Base-by-base conservation (phyloP, 2,113 vertebrate genomes). In the Bubo scandiacus region DNA sequence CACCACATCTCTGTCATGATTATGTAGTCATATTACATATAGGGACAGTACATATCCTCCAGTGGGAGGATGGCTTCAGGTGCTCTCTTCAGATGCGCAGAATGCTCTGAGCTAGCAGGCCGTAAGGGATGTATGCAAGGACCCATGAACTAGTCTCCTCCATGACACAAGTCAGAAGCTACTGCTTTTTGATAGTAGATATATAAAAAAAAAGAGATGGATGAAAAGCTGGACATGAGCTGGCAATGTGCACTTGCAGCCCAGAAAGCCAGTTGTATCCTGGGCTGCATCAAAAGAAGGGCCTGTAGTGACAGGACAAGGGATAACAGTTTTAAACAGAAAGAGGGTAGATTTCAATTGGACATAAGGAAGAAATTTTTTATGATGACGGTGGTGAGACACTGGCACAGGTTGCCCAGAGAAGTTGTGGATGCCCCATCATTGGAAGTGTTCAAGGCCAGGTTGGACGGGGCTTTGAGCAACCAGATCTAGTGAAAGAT, bases 21-120 rank as follows among this genome's bases (percentile, higher is more conserved):
- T 47, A 51, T 1, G 4, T 0, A 30, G 32, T 36, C 70, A 13
- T 32, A 65, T 3, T 43, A 61, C 2, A 2, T 3, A 43, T 0
- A 2, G 36, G 36, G 27, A 55, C 0, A 85, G 14, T 6, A 21
- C 20, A 42, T n/a, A 61, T 18, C 27, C 66, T 72, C 29, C 57
- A 43, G 38, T 5, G 17, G n/a, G 21, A 93, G 21, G 27, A 59
- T 0, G 14, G 51, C n/a, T 63, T 45, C 63, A 88, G 42, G 15
- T 40, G n/a, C 25, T 90, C 34, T 45, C 11, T 83, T n/a, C 25
- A 51, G 72, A 66, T 47, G 40, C 4, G 6, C 27, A 47, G 34
- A 59, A 49, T 36, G 12, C 34, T 68, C 45, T 73, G 62, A 77
- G 77, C 10, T 40, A 70, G 34, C 12, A 81, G 38, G 15, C 10